Evolutionary conservation across 2,888 invertebrate species (phyloP).

Genomic region (Sthenelais limicola): DNA sequence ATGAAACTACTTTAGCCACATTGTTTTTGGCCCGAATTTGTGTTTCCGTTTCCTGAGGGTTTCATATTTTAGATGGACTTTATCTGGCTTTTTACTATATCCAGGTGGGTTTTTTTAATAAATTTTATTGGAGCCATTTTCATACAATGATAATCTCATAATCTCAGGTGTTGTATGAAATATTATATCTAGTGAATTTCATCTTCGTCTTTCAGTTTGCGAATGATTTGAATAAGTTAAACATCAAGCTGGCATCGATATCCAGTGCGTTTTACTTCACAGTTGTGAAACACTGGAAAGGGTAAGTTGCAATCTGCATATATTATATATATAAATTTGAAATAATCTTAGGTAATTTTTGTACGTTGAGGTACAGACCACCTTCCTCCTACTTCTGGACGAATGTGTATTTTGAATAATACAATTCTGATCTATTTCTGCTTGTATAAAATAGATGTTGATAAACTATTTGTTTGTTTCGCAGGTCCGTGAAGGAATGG

Average conservation of each 20-base stretch:
- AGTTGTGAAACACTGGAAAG: conserved; percentile 63
- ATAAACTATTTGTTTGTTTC: conserved; percentile 19
- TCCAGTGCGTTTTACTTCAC: conserved; percentile 66
- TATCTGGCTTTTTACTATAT: no score
- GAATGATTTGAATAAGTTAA: conserved; percentile 54
- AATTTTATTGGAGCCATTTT: background rate
- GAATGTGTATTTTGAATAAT: no score
- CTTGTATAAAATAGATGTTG: background rate
- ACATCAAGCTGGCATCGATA: conserved; percentile 64
- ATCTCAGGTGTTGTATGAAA: background rate
- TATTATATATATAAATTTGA: background rate
- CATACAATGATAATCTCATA: background rate
- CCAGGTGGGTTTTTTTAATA: background rate
- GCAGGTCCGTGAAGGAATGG: conserved; percentile 51
- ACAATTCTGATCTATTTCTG: background rate
- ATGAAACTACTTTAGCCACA: no score
- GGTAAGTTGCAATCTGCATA: conserved; percentile 52
- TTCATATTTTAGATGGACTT: no score
- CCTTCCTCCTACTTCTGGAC: no score
- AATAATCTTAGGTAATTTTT: no score
- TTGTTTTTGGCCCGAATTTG: no score
- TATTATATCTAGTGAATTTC: conserved; percentile 9
- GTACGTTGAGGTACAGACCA: no score
- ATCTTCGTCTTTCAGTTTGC: conserved; percentile 53
- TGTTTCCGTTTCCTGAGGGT: no score